Evolutionary conservation across 2,797 vertebrate species (phyloP), one percentile per base, ranked within the genome.

Genomic region (Aeoliscus strigatus): DNA sequence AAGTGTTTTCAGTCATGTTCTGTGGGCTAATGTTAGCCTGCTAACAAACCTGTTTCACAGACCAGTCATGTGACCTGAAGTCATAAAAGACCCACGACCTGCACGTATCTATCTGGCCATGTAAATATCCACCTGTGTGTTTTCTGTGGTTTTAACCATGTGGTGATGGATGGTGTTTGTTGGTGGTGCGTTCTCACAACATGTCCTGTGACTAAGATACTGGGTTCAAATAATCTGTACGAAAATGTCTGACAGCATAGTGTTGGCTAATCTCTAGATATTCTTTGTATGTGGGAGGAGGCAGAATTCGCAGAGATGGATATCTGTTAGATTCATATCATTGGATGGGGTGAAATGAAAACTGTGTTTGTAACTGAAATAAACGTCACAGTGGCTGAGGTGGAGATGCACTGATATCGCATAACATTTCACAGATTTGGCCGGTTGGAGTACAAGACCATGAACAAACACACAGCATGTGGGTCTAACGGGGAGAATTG

Each of bases 1-100:
- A 63, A 65, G 26, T 45, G n/a, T 38, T 62, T 66, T 55, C 50
- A 68, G n/a, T n/a, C n/a, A n/a, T n/a, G n/a, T n/a, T n/a, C n/a
- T n/a, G n/a, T n/a, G n/a, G n/a, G n/a, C 75, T 74, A 70, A 10
- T 46, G 50, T 30, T 23, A 39, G 26, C 38, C 18, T 6, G 18
- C 18, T 21, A 21, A 6, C 18, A 21, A n/a, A n/a, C n/a, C n/a
- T n/a, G n/a, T n/a, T n/a, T n/a, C n/a, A n/a, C n/a, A n/a, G n/a
- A n/a, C n/a, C n/a, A n/a, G n/a, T n/a, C n/a, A n/a, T n/a, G n/a
- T n/a, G n/a, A n/a, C n/a, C n/a, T n/a, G n/a, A n/a, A n/a, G n/a
- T n/a, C n/a, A n/a, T n/a, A n/a, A n/a, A n/a, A n/a, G n/a, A n/a
- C n/a, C n/a, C n/a, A n/a, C n/a, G n/a, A n/a, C n/a, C n/a, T n/a